A percentile compares a stretch with the other conserved stretches of the same genome.
These are phyloP conservation scores for Myiotriccus ornatus DNA, from an alignment of 2,797 vertebrate genomes.

Conservation along the genomic window DNA sequence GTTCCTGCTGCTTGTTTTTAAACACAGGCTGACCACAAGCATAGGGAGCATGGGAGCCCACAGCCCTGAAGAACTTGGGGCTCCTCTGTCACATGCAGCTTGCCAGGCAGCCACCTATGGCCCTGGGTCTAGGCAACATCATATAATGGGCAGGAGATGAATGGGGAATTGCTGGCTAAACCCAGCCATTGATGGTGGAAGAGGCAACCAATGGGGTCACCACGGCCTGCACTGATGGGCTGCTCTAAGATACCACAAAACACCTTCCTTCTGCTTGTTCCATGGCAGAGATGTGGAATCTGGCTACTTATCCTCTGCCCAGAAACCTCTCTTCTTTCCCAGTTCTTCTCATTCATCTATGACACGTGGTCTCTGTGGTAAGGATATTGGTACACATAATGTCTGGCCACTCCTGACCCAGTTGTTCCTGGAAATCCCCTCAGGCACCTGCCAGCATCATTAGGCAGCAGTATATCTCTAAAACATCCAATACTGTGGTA, in stretches of 20 bases:
- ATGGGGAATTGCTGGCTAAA: not conserved
- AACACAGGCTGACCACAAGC: not conserved
- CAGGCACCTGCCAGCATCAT: not conserved
- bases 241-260: not conserved
- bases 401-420: not conserved
- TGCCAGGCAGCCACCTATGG: not conserved
- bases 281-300: not conserved
- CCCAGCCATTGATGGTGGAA: accelerated
- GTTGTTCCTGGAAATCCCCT: not conserved
- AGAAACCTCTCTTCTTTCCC: not conserved
- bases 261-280: not conserved
- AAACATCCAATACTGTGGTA: not conserved
- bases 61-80: not conserved
- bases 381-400: not conserved
- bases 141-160: not conserved
- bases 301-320: not conserved
- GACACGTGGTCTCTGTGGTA: not conserved
- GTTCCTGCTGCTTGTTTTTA: not conserved
- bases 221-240: not conserved
- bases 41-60: not conserved
- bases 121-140: not conserved
- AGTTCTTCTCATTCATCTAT: not conserved
- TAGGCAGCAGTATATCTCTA: not conserved
- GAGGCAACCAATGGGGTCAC: not conserved
- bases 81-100: not conserved